Evolutionary conservation across 2,888 invertebrate genomes (phyloP).

Genomic region (Aleiodes testaceus): DNA sequence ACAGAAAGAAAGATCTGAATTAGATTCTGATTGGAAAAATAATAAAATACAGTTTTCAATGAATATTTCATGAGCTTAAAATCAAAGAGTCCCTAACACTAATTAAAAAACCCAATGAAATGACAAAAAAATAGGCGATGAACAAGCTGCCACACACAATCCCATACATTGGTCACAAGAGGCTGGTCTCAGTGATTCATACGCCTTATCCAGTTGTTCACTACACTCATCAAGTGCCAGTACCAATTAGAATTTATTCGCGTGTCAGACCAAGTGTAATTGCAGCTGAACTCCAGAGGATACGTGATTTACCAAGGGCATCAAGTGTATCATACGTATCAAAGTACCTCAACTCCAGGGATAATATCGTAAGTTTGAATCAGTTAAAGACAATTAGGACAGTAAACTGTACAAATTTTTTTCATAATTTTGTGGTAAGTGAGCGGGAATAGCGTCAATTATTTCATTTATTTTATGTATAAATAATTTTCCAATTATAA

Average conservation of each 20-base stretch:
- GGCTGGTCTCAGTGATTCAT: slow-evolving; percentile 69
- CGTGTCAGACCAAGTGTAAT: slow-evolving; percentile 69
- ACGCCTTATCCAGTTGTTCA: slow-evolving; percentile 68
- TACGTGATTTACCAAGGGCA: slow-evolving; percentile 68
- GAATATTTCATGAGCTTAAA: no score
- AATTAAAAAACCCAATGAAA: slow-evolving; percentile 11
- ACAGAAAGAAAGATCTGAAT: no score
- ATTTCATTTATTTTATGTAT: slow-evolving; percentile 2
- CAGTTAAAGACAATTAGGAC: not conserved
- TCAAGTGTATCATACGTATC: slow-evolving; percentile 75
- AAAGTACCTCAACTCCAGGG: slow-evolving; percentile 87
- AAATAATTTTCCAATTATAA: no score
- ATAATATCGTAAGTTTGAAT: slow-evolving; percentile 74
- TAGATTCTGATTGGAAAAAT: no score
- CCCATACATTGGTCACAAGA: slow-evolving; percentile 73
- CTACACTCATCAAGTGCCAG: slow-evolving; percentile 61
- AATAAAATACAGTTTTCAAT: no score
- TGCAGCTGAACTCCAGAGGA: slow-evolving; percentile 70
- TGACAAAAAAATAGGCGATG: slow-evolving; percentile 57
- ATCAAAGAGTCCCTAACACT: no score
- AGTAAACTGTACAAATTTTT: not conserved
- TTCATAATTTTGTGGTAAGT: not conserved
- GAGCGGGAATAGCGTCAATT: slow-evolving; percentile 38
- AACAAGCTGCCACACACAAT: slow-evolving; percentile 65
- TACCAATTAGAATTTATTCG: slow-evolving; percentile 69